These are phyloP conservation scores for Lymantria monacha DNA, from an alignment of 2,888 invertebrate species.

Conservation along the genomic window DNA sequence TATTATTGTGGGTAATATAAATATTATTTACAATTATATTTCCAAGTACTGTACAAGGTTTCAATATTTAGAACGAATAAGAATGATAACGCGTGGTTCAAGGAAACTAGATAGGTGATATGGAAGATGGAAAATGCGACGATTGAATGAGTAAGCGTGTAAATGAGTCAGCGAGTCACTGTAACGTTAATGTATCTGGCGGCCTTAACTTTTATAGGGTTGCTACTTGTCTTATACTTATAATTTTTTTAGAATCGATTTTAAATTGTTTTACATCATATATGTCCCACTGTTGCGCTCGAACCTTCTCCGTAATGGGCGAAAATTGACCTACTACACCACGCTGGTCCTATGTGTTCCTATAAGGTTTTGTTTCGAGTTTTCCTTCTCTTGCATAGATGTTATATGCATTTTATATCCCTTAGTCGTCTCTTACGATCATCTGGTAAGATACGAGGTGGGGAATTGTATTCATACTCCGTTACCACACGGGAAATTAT, in stretches of 20 bases:
- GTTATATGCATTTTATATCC: too few relatives aligned
- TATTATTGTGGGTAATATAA: not conserved
- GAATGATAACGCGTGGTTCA: constrained; percentile 26
- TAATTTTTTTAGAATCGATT: not conserved
- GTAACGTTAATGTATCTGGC: constrained; percentile 15
- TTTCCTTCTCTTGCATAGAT: too few relatives aligned
- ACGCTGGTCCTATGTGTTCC: too few relatives aligned
- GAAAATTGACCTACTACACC: too few relatives aligned
- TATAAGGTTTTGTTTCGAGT: too few relatives aligned
- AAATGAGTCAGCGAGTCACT: constrained; percentile 31
- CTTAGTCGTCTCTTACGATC: too few relatives aligned
- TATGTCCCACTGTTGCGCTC: too few relatives aligned
- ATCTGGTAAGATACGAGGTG: too few relatives aligned
- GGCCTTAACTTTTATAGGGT: constrained; percentile 21
- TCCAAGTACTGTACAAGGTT: constrained; percentile 7
- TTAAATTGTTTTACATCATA: too few relatives aligned
- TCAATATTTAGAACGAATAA: constrained; percentile 15
- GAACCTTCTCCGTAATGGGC: too few relatives aligned
- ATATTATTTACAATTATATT: not conserved
- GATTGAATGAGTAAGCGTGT: constrained; percentile 5
- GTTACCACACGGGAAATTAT: too few relatives aligned
- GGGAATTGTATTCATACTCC: too few relatives aligned
- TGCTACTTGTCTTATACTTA: constrained; percentile 1
- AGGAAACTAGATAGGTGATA: constrained; percentile 11
- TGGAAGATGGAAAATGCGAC: not conserved